Base-by-base conservation (phyloP, 2,888 invertebrate species). In the Drosophila dives region DNA sequence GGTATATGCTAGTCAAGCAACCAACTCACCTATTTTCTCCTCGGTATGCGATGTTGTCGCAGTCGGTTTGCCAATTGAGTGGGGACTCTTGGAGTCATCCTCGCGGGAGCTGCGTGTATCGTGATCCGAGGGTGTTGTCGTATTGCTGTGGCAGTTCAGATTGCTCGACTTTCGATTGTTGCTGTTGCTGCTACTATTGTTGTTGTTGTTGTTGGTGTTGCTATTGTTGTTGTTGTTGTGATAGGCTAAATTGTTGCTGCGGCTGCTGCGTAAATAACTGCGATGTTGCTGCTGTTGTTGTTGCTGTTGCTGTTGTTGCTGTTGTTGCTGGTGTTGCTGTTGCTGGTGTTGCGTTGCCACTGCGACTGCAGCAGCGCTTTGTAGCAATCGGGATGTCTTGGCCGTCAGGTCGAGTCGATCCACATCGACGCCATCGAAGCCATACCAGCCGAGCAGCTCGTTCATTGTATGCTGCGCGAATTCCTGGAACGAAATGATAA, bases 381-480 rank as follows among this genome's bases (percentile, higher is more conserved):
- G 91, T 49, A 92, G 65, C 33, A 92, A 69, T 23, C 91, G 86
- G n/a, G 92, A 91, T 6, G 92, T 90, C 76, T 93, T 93, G 34
- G 92, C 85, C 40, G 92, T 91, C 32, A 90, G 93, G 86, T 89
- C 92, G 70, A 95, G 93, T 38, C 96, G 94, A 93, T 96, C 96
- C 64, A 95, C 94, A 92, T 96, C 96, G 61, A 95, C 94, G 83
- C 95, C 95, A 72, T 95, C 96, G 92, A 98, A 98, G 2, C 98
- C 98, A 93, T 98, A 98, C 97, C 97, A 97, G 50, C 98, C 97
- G 32, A 98, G 94, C 72, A 98, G 94, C 93, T 98, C 98, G 91
- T 97, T 98, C 97, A 98, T 98, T 1, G 98, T 97, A 56, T 96
- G 97, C 92, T 97, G 97, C 7, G 98, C 98, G 93, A 97, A 98